phyloP scores from a whole-genome alignment of 2,888 invertebrate genomes.

The Dynastes tityus region DNA sequence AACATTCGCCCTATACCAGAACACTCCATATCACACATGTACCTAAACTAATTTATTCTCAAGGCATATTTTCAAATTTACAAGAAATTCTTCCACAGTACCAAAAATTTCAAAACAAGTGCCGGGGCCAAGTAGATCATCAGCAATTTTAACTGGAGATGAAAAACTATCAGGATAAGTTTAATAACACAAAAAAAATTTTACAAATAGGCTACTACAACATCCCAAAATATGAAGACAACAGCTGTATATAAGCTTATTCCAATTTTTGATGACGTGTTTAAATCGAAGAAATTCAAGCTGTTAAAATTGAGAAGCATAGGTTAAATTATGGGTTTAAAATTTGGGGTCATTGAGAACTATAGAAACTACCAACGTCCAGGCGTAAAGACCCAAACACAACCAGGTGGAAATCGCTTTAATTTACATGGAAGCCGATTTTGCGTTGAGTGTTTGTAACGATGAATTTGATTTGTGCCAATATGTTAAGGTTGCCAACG shows the following conservation, averaged over 20 bases:
- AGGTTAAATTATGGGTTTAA: neutral
- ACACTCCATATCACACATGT: too few species aligned
- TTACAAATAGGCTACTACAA: neutral
- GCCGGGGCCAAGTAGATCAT: too few species aligned
- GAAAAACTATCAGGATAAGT: too few species aligned
- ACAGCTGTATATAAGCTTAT: too few species aligned
- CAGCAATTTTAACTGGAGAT: too few species aligned
- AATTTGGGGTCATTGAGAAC: constrained; percentile 93
- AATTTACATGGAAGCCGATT: constrained; percentile 98
- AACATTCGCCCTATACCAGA: too few species aligned
- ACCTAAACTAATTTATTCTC: too few species aligned
- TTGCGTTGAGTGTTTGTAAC: constrained; percentile 84
- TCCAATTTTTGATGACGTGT: too few species aligned
- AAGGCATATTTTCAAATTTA: too few species aligned
- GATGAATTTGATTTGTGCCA: constrained; percentile 98
- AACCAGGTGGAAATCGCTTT: constrained; percentile 98
- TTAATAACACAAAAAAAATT: neutral
- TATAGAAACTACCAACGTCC: constrained; percentile 95
- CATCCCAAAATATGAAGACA: neutral
- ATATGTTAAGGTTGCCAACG: constrained; percentile 96
- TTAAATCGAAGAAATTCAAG: neutral
- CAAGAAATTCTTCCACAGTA: too few species aligned
- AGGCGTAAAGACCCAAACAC: constrained; percentile 91
- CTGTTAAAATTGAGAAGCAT: neutral
- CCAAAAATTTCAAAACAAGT: too few species aligned